These are phyloP conservation scores for Myocastor coypus DNA, from an alignment of 2,113 vertebrate genomes.

Conservation along the genomic window DNA sequence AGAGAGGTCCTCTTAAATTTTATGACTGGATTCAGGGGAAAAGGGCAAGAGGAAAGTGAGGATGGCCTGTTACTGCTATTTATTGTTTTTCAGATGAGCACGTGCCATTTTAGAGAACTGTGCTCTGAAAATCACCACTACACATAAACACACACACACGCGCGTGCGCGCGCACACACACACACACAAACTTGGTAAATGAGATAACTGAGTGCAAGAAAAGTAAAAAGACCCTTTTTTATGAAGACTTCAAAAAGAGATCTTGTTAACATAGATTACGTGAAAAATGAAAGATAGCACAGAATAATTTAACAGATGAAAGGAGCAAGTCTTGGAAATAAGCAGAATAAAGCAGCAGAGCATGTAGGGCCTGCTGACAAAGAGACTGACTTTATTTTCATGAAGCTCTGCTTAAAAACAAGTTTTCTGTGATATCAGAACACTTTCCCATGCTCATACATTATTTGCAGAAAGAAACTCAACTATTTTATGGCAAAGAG, in stretches of 20 bases:
- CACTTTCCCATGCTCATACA: neutral
- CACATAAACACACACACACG: neutral
- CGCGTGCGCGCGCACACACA: neutral
- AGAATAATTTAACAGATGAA: neutral
- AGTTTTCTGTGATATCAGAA: neutral
- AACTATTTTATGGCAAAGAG: neutral
- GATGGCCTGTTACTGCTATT: neutral
- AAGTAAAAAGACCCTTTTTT: conserved; percentile 37
- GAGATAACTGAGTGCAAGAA: neutral
- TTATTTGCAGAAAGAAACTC: conserved; percentile 20
- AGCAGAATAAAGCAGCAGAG: neutral
- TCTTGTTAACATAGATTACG: neutral
- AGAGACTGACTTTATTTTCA: conserved; percentile 35
- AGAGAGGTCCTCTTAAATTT: neutral
- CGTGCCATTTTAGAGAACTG: neutral
- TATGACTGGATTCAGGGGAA: neutral
- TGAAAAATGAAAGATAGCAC: neutral
- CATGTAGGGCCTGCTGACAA: neutral
- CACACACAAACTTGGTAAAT: neutral
- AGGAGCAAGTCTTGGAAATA: neutral
- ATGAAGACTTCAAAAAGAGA: neutral
- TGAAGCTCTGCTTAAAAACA: neutral
- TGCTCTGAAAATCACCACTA: neutral
- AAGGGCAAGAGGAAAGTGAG: neutral
- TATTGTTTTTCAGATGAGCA: neutral